A percentile compares a stretch with the other conserved stretches of the same genome.
Evolutionary conservation across 2,113 vertebrate species (phyloP).

Genomic region (Rhea pennata): DNA sequence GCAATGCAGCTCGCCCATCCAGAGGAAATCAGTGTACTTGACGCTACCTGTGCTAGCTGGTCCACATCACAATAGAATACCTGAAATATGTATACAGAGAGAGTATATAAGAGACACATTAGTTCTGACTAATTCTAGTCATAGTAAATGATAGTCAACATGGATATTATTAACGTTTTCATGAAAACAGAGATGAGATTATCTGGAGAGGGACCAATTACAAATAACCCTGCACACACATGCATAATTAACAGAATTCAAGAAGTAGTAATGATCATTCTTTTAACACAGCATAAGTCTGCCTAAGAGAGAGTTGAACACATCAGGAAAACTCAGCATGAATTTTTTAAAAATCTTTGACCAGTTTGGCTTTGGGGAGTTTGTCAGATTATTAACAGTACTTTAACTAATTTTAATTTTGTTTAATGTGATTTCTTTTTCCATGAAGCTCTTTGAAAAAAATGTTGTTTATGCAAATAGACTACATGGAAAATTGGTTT

Average conservation of each 20-base stretch:
- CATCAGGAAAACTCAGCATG: constrained; percentile 56
- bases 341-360: constrained; percentile 21
- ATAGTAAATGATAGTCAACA: background rate
- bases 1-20: background rate
- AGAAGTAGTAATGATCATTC: constrained; percentile 56
- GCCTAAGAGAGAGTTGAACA: constrained; percentile 50
- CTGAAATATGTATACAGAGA: background rate
- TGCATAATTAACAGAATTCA: constrained; percentile 50
- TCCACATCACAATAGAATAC: background rate
- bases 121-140: no score
- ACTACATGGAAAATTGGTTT: constrained; percentile 62
- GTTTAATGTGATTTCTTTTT: constrained; percentile 63
- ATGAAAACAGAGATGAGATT: constrained; percentile 17
- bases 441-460: constrained; percentile 46
- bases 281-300: constrained; percentile 21
- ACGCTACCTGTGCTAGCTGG: background rate
- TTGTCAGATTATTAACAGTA: constrained; percentile 65
- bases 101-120: background rate
- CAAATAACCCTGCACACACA: background rate
- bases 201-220: constrained; percentile 56
- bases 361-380: constrained; percentile 60
- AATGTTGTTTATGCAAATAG: constrained; percentile 67
- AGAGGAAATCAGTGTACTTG: background rate
- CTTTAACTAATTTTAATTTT: constrained; percentile 67
- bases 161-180: constrained; percentile 31